Evolutionary conservation across 2,888 invertebrate genomes (phyloP), one percentile per base, ranked within the genome.

Genomic region (Piscicola geometra): DNA sequence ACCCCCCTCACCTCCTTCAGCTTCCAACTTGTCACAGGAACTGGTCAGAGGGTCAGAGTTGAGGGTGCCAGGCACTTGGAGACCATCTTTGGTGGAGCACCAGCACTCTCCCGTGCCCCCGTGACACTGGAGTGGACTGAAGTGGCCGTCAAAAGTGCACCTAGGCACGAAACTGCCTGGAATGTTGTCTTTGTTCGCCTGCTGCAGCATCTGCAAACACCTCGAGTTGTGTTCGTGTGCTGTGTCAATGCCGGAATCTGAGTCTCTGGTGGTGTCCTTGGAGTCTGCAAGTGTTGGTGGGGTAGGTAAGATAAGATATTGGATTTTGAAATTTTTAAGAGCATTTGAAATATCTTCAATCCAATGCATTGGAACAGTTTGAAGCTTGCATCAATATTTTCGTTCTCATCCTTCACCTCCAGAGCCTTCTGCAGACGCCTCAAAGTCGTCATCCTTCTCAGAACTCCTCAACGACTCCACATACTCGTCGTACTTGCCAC

Each of bases 101-200:
- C 76, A 76, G 56, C 76, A 76, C 35, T 76, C 76, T 32, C 68
- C 72, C 5, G 69, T 75, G 30, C 67, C 60, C 5, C 68, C 76
- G 30, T 76, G 76, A 36, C 76, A 76, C 66, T 76, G 76, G 25
- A 73, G 67, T n/a, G 76, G 28, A 50, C 28, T 67, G 50, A 68
- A 76, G 28, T 71, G n/a, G 9, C 76, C 76, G 32, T 72, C 73
- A 41, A 36, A 52, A 50, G 76, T 47, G 35, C 76, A 76, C 30
- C 76, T n/a, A 21, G 73, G 73, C 28, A 73, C 41, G 33, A 64
- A 73, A 28, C 52, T 52, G 21, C 73, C 73, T 28, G 52, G 52
- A 47, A 60, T 73, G 12, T 71, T 52, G 12, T 71, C 50, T 32
- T 32, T 50, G 28, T 36, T 64, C 21, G 73, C 73, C 21, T 33